phyloP scores from a whole-genome alignment of 2,888 invertebrate species.

The Drosophila acutilabella region DNA sequence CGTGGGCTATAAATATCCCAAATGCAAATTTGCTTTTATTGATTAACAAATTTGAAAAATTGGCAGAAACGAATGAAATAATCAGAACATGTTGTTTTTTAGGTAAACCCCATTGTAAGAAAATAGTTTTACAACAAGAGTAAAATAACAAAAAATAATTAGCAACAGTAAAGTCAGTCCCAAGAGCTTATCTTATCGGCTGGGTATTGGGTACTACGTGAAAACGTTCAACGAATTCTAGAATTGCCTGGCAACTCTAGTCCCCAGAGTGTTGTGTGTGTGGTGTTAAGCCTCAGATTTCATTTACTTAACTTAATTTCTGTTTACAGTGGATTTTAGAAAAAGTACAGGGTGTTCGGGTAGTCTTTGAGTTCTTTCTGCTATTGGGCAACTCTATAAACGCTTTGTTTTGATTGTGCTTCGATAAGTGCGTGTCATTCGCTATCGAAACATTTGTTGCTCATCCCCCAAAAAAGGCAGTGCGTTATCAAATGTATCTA shows the following conservation, averaged over 20 bases:
- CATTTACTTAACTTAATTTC: too few species aligned
- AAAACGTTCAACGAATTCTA: too few species aligned
- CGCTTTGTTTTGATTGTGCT: constrained; percentile 66
- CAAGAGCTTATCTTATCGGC: too few species aligned
- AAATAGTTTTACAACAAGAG: neutral
- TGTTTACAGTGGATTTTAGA: too few species aligned
- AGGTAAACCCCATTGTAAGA: neutral
- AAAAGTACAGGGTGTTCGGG: too few species aligned
- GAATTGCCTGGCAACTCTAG: too few species aligned
- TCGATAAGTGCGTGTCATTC: constrained; percentile 64
- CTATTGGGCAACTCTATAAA: constrained; percentile 37
- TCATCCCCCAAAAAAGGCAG: constrained; percentile 47
- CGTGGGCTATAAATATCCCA: constrained; percentile 59
- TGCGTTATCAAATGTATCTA: constrained; percentile 49
- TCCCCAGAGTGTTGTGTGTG: too few species aligned
- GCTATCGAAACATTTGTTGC: constrained; percentile 63
- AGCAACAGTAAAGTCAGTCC: too few species aligned
- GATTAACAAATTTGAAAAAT: constrained; percentile 49
- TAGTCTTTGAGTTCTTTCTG: constrained; percentile 2
- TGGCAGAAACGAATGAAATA: neutral
- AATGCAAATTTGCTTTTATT: constrained; percentile 63
- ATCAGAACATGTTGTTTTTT: constrained; percentile 2
- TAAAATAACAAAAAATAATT: too few species aligned
- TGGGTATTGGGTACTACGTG: too few species aligned
- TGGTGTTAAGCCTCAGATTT: too few species aligned